These are phyloP conservation scores for Tragopan temminckii DNA, from an alignment of 2,797 vertebrate genomes.

Conservation along the genomic window DNA sequence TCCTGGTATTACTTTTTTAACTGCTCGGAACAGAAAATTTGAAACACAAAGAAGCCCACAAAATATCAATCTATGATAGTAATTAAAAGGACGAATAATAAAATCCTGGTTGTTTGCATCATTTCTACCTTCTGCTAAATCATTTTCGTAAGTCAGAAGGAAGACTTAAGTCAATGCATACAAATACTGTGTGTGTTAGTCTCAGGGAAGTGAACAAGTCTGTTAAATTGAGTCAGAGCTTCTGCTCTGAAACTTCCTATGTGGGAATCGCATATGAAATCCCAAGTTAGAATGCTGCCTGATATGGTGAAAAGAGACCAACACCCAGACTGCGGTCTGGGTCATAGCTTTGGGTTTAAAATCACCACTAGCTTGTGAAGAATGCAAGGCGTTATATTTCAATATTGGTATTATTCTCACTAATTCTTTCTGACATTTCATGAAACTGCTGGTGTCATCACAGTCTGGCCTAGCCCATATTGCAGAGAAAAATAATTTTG, in stretches of 20 bases:
- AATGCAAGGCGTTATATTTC: not conserved
- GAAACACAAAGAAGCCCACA: not conserved
- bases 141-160: conserved; percentile 14
- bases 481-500: not conserved
- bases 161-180: not conserved
- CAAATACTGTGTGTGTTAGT: not conserved
- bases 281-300: not conserved
- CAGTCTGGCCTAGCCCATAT: not conserved
- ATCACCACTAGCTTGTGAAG: not conserved
- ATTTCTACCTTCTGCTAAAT: conserved; percentile 25
- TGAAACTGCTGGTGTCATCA: not conserved
- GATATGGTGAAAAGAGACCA: accelerated
- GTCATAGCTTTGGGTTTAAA: not conserved
- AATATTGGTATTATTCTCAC: not conserved
- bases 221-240: not conserved
- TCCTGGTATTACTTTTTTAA: not conserved
- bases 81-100: not conserved
- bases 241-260: not conserved
- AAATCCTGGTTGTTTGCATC: not conserved
- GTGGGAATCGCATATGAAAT: not conserved
- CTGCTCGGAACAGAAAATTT: not conserved
- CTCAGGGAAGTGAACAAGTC: not conserved
- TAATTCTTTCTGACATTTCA: not conserved
- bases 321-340: not conserved
- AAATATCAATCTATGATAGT: not conserved